These are phyloP conservation scores for Eurytoma adleriae DNA, from an alignment of 2,888 invertebrate genomes.

Conservation along the genomic window DNA sequence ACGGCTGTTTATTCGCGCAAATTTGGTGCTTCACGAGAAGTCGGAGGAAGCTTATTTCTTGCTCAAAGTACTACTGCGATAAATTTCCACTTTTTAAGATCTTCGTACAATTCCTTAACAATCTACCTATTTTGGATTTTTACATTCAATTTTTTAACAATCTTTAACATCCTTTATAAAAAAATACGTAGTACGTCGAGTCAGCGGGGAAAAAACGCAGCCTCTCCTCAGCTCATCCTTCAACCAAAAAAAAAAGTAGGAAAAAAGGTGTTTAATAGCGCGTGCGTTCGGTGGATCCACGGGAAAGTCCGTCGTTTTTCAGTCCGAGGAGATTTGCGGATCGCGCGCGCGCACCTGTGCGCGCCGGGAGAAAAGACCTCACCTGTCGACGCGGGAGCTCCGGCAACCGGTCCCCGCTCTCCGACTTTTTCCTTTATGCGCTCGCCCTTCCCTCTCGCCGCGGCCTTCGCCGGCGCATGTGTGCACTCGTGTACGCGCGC, in stretches of 20 bases:
- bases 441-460: constrained; percentile 24
- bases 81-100: too few relatives aligned
- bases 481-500: neutral
- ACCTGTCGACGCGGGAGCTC: constrained; percentile 68
- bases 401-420: constrained; percentile 70
- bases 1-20: constrained; percentile 10
- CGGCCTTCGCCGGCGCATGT: constrained; percentile 6
- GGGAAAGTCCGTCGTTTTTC: neutral
- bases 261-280: neutral
- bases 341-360: constrained; percentile 75
- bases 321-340: constrained; percentile 69
- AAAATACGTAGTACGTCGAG: too few relatives aligned
- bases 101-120: too few relatives aligned
- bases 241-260: too few relatives aligned
- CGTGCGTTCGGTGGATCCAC: too few relatives aligned
- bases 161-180: too few relatives aligned
- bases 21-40: constrained; percentile 10
- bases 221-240: neutral
- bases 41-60: neutral
- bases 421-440: constrained; percentile 72
- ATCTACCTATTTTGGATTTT: too few relatives aligned
- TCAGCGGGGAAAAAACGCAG: neutral
- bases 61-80: neutral
- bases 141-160: too few relatives aligned
- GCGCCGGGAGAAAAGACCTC: constrained; percentile 73